phyloP scores from a whole-genome alignment of 2,797 vertebrate species.

The Ispidina picta region DNA sequence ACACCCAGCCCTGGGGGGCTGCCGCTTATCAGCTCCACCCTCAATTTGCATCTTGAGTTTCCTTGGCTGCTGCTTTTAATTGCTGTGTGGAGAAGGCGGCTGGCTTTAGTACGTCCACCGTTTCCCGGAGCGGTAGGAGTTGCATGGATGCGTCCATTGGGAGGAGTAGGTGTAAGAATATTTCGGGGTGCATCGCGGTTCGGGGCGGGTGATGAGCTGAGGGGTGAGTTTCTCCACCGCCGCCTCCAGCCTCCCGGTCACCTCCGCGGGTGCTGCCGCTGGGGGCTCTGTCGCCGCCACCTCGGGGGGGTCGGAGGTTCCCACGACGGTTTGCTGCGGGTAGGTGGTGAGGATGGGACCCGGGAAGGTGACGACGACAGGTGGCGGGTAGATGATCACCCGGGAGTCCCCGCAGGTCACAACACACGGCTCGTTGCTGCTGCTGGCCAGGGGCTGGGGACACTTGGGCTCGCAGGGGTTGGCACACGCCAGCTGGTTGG shows the following conservation, averaged over 20 bases:
- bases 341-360: slow-evolving; percentile 62
- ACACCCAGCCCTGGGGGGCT: no score
- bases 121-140: neutral
- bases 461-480: slow-evolving; percentile 32
- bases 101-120: neutral
- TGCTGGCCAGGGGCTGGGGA: slow-evolving; percentile 33
- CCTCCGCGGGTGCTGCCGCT: rapidly evolving
- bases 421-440: slow-evolving; percentile 51
- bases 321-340: slow-evolving; percentile 43
- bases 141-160: slow-evolving; percentile 64
- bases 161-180: slow-evolving; percentile 62
- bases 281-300: neutral
- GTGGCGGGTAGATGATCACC: slow-evolving; percentile 42
- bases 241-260: neutral
- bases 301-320: neutral
- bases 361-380: slow-evolving; percentile 43
- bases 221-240: neutral
- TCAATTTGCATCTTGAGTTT: neutral
- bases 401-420: slow-evolving; percentile 28
- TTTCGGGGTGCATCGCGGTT: neutral
- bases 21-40: neutral
- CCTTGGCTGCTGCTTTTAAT: neutral
- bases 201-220: neutral
- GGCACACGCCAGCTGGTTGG: slow-evolving; percentile 10
- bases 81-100: rapidly evolving